Conservation (phyloP, 2,113 vertebrate species). For the Puffinus mauretanicus region DNA sequence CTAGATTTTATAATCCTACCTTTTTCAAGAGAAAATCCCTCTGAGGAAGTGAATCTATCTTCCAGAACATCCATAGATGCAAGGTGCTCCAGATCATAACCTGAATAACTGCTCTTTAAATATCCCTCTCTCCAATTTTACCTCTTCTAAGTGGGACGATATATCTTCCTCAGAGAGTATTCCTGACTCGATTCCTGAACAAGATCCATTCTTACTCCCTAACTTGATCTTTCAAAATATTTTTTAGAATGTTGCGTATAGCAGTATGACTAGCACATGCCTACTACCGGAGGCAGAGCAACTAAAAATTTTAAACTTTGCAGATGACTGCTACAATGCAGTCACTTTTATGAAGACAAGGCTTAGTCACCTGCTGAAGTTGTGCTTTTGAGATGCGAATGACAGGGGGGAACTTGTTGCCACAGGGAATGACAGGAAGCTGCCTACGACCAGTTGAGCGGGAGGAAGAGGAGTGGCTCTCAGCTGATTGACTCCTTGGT, state of each 20-base stretch:
- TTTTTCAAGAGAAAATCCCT: background rate
- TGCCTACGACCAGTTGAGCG: slow-evolving; percentile 81
- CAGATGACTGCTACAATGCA: background rate
- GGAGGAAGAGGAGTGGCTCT: slow-evolving; percentile 78
- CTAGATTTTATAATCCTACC: background rate
- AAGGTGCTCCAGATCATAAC: background rate
- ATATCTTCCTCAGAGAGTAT: background rate
- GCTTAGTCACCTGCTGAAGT: slow-evolving; percentile 89
- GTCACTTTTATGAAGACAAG: slow-evolving; percentile 23
- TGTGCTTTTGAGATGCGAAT: slow-evolving; percentile 92
- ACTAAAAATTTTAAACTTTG: background rate
- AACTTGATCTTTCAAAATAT: background rate
- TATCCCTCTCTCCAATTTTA: background rate
- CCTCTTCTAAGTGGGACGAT: background rate
- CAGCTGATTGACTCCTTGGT: slow-evolving; percentile 84
- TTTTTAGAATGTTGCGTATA: background rate
- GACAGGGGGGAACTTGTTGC: slow-evolving; percentile 87
- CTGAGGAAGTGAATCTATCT: background rate
- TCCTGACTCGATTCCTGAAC: background rate
- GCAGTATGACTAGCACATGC: slow-evolving; percentile 42
- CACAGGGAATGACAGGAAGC: slow-evolving; percentile 85
- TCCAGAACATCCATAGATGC: background rate
- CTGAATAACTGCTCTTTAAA: background rate
- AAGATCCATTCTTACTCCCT: background rate
- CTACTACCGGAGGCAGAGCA: background rate